Evolutionary conservation across 2,888 invertebrate species (phyloP), one percentile per base, ranked within the genome.

Genomic region (Tinea trinotella): DNA sequence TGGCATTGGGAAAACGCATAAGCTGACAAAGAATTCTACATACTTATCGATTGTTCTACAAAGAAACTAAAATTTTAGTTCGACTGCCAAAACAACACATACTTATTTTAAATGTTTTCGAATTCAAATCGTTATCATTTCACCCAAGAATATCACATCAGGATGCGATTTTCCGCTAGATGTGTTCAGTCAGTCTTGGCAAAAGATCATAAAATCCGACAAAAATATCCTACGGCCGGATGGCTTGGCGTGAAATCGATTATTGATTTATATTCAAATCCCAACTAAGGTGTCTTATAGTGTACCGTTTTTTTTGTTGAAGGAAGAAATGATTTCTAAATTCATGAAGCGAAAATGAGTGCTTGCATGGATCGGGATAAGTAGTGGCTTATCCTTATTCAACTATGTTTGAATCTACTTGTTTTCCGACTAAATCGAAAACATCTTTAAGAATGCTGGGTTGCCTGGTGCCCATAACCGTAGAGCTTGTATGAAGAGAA

Each of bases 191-290:
- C 18, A 40, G 40, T 40, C 13, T 48, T 50, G 22, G 68, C 68
- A 70, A 71, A 24, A 71, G 50, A 74, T 75, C 74, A 77, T 74
- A 76, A 77, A 79, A 76, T 65, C 65, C 65, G 66, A 63, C 71
- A 71, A 71, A 73, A 76, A 73, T 72, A 70, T 68, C 63, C 64
- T 65, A 67, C 24, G 66, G 62, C 69, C 68, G 74, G 66, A 67
- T 66, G 66, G 12, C 72, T 65, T 72, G 73, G 77, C 81, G 77
- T 76, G 72, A 83, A 84, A 82, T 83, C 81, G 82, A 78, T 78
- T 81, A 79, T 82, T 75, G 80, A 82, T 83, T 81, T 79, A 74
- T 74, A 68, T 67, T 71, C 46, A 40, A 15, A 40, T 15, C 12
- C 40, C 13, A n/a, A 40, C 7, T n/a, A 40, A 40, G 40, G 40